Evolutionary conservation across 2,888 invertebrate genomes (phyloP), one percentile per base, ranked within the genome.

Genomic region (Chloroclystis v-ata): DNA sequence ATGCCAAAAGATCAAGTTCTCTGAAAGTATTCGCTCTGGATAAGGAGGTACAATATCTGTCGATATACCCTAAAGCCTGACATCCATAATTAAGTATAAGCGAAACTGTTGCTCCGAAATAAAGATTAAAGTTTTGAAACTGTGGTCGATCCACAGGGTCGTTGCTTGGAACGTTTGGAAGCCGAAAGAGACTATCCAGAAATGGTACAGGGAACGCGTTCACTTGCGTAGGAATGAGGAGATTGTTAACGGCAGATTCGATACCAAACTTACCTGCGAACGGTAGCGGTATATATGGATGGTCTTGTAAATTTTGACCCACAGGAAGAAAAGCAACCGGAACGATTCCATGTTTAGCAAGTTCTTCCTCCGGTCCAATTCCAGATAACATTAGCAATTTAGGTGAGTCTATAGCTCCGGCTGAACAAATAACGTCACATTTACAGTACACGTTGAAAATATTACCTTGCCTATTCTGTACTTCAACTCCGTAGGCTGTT

Each of bases 311-410:
- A 59, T 82, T 78, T 59, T 69, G 67, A 0, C 84, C 84, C 1
- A 85, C 85, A 0, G 84, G 85, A 37, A 85, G 72, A 52, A 85
- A 67, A 0, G 63, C 61, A 3, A 82, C 28, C 0, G 69, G 56
- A 5, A 68, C 42, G 28, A 85, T 81, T 5, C 67, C 57, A 9
- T 72, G 56, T 49, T 62, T 72, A 5, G 53, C 43, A 20, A 85
- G 57, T 33, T 75, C 70, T 24, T 72, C 61, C 45, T 47, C 46
- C 1, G 82, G 84, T 1, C 85, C 84, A 43, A 85, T 66, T 0
- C 84, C 84, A 16, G 86, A 83, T 0, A 82, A 62, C 74, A 84
- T 72, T 39, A 85, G 59, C 32, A 84, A 62, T 58, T 84, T 82
- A 4, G 85, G 78, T 20, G 77, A 73, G 13, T 83, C 76, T 10